phyloP scores from a whole-genome alignment of 2,797 vertebrate genomes.

The Acrossocheilus fasciatus region DNA sequence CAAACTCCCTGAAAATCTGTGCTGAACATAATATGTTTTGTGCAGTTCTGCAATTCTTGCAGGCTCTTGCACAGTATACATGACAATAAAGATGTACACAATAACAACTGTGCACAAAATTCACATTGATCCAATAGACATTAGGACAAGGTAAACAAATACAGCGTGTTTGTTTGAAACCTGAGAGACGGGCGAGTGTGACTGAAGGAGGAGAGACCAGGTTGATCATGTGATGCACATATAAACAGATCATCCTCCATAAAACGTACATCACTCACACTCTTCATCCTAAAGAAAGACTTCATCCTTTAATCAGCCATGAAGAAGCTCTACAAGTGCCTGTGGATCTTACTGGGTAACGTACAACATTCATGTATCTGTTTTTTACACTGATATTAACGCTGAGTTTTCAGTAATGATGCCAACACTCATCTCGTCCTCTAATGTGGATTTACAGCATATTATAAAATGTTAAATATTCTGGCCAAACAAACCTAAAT shows the following conservation, averaged over 20 bases:
- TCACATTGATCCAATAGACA: not conserved
- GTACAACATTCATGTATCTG: not conserved
- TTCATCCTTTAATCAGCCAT: not conserved
- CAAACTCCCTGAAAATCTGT: not conserved
- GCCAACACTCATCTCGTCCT: not conserved
- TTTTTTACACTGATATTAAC: not conserved
- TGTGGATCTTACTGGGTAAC: not conserved
- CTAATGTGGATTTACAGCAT: no score
- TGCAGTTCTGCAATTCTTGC: no score
- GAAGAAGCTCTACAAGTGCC: not conserved
- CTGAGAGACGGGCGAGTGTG: not conserved
- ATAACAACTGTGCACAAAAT: not conserved
- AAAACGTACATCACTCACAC: not conserved
- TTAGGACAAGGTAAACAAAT: not conserved
- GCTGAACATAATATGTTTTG: not conserved
- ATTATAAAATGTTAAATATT: no score
- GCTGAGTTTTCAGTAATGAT: not conserved
- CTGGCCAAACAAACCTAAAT: no score
- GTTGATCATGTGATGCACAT: not conserved
- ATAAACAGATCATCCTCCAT: not conserved
- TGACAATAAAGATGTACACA: no score
- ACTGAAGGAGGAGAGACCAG: not conserved
- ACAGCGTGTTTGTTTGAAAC: not conserved
- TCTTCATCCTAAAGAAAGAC: not conserved
- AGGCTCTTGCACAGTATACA: no score